Evolutionary conservation across 2,113 vertebrate genomes (phyloP), one percentile per base, ranked within the genome.

Genomic region (Axis porcinus): DNA sequence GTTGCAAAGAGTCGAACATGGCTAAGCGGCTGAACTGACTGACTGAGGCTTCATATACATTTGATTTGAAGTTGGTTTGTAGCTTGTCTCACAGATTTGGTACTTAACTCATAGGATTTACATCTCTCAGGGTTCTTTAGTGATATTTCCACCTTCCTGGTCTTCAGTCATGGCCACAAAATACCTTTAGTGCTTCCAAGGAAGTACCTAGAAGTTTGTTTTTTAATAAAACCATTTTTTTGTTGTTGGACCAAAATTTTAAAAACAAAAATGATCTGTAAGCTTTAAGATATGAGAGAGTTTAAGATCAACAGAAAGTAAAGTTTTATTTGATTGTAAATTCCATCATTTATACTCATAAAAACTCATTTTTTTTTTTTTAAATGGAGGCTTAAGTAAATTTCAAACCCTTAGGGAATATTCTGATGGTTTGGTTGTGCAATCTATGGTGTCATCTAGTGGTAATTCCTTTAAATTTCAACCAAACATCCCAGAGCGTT

Each of bases 371-470:
- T 45, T 45, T 50, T 50, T 50, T 47, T 50, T 50, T 14, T 14
- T 14, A 50, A 13, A 50, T 50, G 50, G 78, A 93, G 6, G 5
- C 6, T 91, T 86, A 62, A 83, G 33, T 89, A 79, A 81, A 30
- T 93, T 76, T 87, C 55, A n/a, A 11, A 25, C 11, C 74, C 30
- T 74, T 52, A 47, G 86, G 36, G 50, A 87, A 70, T 21, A 67
- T 2, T 74, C 67, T 54, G 30, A 83, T 15, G 28, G 23, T 28
- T 93, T 83, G 50, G 33, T 94, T 95, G 47, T 58, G 92, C n/a
- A 98, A 96, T 86, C 92, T 92, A 9, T 81, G 97, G 83, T 95
- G 97, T 97, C 97, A 97, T 97, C 97, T 98, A 98, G 97, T 95
- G 97, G 97, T 81, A 95, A 93, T 86, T 96, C 83, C 67, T 89